Conservation (phyloP, 2,113 vertebrate species). For the Prochilodus magdalenae region DNA sequence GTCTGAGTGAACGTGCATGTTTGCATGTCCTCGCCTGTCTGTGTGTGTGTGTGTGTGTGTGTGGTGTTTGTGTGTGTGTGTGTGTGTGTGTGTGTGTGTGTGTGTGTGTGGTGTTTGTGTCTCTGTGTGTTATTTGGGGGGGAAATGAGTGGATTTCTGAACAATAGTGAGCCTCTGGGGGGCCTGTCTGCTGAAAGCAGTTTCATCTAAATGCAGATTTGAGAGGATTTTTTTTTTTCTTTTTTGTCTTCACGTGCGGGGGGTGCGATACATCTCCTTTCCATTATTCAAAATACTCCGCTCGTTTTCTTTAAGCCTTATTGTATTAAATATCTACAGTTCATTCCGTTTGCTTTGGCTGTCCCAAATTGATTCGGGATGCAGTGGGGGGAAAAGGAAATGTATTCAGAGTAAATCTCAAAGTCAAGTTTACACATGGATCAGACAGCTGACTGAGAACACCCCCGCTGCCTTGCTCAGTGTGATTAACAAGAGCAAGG, state of each 20-base stretch:
- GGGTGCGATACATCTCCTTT: slow-evolving; percentile 50
- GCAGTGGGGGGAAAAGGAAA: background rate
- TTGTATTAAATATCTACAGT: background rate
- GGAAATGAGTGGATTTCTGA: slow-evolving; percentile 19
- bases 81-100: slow-evolving; percentile 7
- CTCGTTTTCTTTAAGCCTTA: slow-evolving; percentile 1
- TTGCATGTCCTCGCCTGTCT: too few species aligned
- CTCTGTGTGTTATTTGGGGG: slow-evolving; percentile 1
- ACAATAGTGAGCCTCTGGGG: slow-evolving; percentile 43
- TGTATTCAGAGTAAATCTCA: background rate
- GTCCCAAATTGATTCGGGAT: background rate
- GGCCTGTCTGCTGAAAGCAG: slow-evolving; percentile 57
- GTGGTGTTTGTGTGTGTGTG: slow-evolving; percentile 10
- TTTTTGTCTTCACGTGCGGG: background rate
- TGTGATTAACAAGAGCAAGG: background rate
- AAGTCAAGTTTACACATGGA: slow-evolving; percentile 7
- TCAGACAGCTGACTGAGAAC: background rate
- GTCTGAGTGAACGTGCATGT: background rate
- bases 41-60: slow-evolving; percentile 16
- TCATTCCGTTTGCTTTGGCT: background rate
- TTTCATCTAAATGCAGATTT: slow-evolving; percentile 76
- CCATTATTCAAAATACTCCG: slow-evolving; percentile 40
- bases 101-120: slow-evolving; percentile 19
- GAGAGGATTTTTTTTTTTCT: background rate
- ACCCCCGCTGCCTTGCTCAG: background rate